A percentile compares a stretch with the other conserved stretches of the same genome.
Conservation (phyloP, 92 coral and sea anemone species). For the Bergia puertoricense region DNA sequence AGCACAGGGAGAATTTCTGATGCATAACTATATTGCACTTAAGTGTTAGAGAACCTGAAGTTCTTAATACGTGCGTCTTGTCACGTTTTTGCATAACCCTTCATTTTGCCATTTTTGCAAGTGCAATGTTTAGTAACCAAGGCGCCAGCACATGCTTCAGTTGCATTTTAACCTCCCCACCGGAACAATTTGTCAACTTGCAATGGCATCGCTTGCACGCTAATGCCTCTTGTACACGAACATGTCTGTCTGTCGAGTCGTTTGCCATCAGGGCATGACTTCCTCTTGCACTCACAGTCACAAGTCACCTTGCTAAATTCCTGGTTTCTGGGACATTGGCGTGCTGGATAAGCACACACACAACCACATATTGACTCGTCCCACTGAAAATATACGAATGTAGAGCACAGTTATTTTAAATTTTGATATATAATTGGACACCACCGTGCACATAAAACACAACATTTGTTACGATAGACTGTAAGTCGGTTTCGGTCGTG, state of each 20-base stretch:
- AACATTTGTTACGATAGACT: too few species aligned
- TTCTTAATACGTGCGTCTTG: background rate
- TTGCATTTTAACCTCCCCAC: background rate
- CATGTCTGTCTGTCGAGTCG: background rate
- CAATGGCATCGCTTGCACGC: too few species aligned
- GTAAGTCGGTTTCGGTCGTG: too few species aligned
- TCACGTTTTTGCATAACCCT: background rate
- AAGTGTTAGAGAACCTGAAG: background rate
- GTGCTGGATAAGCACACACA: constrained; percentile 11
- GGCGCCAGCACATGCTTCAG: background rate
- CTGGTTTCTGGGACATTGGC: constrained; percentile 17
- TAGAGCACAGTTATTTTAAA: background rate
- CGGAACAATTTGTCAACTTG: background rate
- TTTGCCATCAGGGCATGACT: background rate
- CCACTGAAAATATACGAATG: constrained; percentile 24
- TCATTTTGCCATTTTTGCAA: background rate
- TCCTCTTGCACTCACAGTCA: constrained; percentile 8
- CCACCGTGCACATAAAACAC: background rate
- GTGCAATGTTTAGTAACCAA: background rate
- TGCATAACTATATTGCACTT: background rate
- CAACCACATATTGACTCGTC: background rate
- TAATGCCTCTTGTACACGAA: background rate
- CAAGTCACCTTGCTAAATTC: constrained; percentile 15
- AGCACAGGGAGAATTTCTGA: too few species aligned
- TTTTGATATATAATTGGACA: background rate